Evolutionary conservation across 2,888 invertebrate genomes (phyloP).

Genomic region (Myopa tessellatipennis): DNA sequence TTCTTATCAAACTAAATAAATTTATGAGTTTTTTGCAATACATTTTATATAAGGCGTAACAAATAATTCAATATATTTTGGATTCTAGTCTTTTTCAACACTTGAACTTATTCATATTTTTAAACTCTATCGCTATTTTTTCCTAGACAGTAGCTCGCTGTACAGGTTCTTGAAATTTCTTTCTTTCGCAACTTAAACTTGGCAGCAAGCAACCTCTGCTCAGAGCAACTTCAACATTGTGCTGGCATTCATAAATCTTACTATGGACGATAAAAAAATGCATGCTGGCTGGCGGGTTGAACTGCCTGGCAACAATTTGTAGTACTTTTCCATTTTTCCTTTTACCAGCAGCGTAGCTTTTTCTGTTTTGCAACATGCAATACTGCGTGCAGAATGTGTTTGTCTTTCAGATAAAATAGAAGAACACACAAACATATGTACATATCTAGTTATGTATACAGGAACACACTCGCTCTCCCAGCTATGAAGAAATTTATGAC

Average conservation of each 20-base stretch:
- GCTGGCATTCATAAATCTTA: conserved; percentile 8
- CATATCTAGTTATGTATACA: neutral
- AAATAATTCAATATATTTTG: no score
- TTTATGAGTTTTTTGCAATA: no score
- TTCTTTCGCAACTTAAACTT: neutral
- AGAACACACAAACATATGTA: neutral
- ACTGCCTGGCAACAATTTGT: neutral
- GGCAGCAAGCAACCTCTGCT: neutral
- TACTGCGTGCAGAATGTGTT: neutral
- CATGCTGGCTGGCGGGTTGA: neutral
- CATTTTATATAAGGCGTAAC: no score
- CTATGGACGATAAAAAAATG: conserved; percentile 8
- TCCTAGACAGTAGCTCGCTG: no score
- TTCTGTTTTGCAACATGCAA: conserved; percentile 1
- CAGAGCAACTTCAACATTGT: neutral
- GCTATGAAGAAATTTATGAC: neutral
- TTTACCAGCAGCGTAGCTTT: neutral
- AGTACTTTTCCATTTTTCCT: neutral
- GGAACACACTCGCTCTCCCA: neutral
- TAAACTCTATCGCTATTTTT: no score
- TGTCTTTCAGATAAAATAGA: neutral
- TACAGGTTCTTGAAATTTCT: neutral
- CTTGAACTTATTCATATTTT: no score
- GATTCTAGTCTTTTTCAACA: no score
- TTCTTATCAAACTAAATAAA: no score